A percentile compares a stretch with the other conserved stretches of the same genome.
These are phyloP conservation scores for Heliconius hewitsoni DNA, from an alignment of 1,140 invertebrate species.

Conservation along the genomic window DNA sequence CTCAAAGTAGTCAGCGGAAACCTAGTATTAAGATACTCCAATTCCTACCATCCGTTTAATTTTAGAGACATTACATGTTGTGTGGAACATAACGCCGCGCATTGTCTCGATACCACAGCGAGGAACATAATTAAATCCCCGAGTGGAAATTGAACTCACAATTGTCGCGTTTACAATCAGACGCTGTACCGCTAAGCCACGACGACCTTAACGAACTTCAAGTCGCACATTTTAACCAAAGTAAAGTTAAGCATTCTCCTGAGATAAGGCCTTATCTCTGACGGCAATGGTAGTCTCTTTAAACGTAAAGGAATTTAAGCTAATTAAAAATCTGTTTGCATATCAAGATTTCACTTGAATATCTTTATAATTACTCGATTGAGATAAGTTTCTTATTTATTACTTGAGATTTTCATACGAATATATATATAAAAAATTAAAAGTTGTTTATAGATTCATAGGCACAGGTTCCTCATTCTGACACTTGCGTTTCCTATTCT, in stretches of 20 bases:
- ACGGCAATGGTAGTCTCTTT: background rate
- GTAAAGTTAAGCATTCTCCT: background rate
- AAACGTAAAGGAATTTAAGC: conserved; percentile 13
- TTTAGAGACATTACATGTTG: background rate
- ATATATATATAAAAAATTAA: background rate
- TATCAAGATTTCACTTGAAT: conserved; percentile 18
- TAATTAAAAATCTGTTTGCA: conserved; percentile 18
- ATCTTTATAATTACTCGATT: conserved; percentile 16
- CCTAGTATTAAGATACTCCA: background rate
- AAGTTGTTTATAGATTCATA: no score
- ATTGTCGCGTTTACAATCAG: no score
- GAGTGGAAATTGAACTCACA: background rate
- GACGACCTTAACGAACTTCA: background rate
- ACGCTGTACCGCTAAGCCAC: no score
- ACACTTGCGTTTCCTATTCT: no score
- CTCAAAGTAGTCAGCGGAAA: background rate
- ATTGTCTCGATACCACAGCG: no score
- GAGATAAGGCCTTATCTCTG: background rate
- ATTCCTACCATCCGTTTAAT: background rate
- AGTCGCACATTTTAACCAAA: background rate
- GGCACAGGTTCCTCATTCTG: no score
- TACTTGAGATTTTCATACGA: background rate
- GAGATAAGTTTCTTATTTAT: background rate
- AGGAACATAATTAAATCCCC: background rate
- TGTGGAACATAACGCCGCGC: background rate